Evolutionary conservation across 2,113 vertebrate genomes (phyloP).

Genomic region (Dicerorhinus sumatrensis): DNA sequence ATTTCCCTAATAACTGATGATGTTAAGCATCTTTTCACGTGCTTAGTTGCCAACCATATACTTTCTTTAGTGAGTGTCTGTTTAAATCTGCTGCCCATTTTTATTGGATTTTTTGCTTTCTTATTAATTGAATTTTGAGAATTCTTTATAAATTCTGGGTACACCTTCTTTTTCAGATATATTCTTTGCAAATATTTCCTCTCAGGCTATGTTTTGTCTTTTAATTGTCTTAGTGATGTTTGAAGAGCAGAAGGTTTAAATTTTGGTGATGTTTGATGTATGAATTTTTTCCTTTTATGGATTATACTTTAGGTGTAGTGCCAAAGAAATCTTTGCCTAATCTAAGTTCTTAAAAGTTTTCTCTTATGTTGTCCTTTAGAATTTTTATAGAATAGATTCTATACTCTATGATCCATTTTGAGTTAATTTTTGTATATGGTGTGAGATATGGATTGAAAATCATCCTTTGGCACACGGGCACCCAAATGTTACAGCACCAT

Average conservation of each 20-base stretch:
- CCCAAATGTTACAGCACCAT: not conserved
- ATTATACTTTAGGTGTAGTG: not conserved
- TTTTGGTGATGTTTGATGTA: not conserved
- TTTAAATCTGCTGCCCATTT: not conserved
- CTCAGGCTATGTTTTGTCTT: not conserved
- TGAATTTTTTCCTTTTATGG: not conserved
- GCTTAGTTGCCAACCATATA: not conserved
- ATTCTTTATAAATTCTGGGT: conserved; percentile 1
- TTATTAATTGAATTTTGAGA: conserved; percentile 11
- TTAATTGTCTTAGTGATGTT: conserved; percentile 1
- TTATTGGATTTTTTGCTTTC: conserved; percentile 7
- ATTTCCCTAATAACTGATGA: not conserved
- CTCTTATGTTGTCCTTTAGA: not conserved
- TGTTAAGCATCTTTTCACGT: not conserved
- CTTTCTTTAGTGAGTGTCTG: not conserved
- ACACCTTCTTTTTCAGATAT: not conserved
- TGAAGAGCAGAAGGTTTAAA: not conserved
- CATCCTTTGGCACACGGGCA: not conserved
- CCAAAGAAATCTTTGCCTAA: not conserved
- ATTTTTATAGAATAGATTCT: not conserved
- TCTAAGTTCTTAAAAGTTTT: not conserved
- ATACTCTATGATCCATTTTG: not conserved
- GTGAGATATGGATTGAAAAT: not conserved
- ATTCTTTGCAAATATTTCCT: not conserved
- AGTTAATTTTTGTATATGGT: not conserved